phyloP scores from a whole-genome alignment of 2,797 vertebrate species.

The Orestias chungarensis region DNA sequence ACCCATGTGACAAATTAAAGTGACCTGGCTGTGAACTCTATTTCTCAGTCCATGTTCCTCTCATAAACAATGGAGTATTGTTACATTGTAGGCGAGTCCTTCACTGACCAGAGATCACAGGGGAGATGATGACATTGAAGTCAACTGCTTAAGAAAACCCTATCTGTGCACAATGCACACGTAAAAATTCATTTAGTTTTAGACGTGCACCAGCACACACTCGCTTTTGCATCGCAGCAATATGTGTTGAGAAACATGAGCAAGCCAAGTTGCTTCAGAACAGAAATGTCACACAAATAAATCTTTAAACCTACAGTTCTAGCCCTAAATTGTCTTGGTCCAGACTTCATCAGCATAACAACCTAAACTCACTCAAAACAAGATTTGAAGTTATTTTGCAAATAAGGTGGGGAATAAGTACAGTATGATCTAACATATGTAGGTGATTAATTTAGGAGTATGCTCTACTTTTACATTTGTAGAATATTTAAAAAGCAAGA shows the following conservation, averaged over 20 bases:
- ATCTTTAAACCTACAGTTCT: background rate
- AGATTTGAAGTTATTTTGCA: background rate
- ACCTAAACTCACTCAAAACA: background rate
- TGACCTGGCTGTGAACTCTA: constrained; percentile 65
- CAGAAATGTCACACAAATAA: constrained; percentile 13
- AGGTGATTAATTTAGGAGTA: no score
- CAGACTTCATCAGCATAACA: background rate
- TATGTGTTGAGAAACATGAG: constrained; percentile 19
- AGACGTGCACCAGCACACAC: background rate
- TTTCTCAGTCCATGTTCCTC: constrained; percentile 51
- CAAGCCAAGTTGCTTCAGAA: background rate
- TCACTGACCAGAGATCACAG: constrained; percentile 35
- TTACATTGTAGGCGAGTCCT: constrained; percentile 50
- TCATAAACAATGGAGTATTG: constrained; percentile 72
- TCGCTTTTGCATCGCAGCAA: background rate
- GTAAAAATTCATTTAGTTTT: background rate
- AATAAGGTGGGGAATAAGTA: no score
- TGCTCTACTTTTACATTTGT: no score
- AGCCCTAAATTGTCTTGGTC: background rate
- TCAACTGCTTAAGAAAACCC: constrained; percentile 46
- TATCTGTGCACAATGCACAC: constrained; percentile 22
- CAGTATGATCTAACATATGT: no score
- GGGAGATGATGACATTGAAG: constrained; percentile 66
- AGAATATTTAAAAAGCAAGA: background rate
- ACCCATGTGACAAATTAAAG: constrained; percentile 35